Percentiles rank a stretch among this genome's conserved stretches.
phyloP scores from a whole-genome alignment of 2,797 vertebrate species.

The Lophotriccus pileatus region DNA sequence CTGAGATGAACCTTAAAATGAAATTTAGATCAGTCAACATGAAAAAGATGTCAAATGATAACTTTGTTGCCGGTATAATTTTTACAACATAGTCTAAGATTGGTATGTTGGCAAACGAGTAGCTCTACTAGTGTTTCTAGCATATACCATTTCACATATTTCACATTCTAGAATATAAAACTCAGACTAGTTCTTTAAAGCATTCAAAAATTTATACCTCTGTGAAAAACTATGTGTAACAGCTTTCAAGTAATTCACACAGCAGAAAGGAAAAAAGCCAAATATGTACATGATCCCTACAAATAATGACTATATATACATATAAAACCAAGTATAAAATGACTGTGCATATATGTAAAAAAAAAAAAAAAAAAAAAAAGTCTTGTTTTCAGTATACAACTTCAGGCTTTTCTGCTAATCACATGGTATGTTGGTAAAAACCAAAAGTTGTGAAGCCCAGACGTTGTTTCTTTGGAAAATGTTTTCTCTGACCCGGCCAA shows the following conservation, averaged over 20 bases:
- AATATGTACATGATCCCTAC: neutral
- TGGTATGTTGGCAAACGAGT: neutral
- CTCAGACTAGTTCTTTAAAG: neutral
- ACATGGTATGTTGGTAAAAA: neutral
- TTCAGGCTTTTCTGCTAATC: neutral
- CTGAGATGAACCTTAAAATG: constrained; percentile 86
- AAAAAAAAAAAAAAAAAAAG: neutral
- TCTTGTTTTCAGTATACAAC: neutral
- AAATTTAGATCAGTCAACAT: constrained; percentile 38
- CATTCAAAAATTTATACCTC: neutral
- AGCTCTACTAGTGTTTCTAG: neutral
- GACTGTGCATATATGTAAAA: neutral
- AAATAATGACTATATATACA: neutral
- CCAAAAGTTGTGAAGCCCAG: neutral
- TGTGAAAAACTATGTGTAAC: neutral
- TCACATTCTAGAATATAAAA: neutral
- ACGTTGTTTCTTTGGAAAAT: neutral
- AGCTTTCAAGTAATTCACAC: neutral
- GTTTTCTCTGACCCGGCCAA: neutral
- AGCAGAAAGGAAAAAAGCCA: neutral
- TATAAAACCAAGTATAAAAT: neutral
- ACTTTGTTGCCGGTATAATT: neutral
- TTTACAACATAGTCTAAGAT: neutral
- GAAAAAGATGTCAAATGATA: neutral
- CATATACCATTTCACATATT: neutral